A percentile compares a stretch with the other conserved stretches of the same genome.
Conservation (phyloP, 2,797 vertebrate species). For the Centropyge bicolor region DNA sequence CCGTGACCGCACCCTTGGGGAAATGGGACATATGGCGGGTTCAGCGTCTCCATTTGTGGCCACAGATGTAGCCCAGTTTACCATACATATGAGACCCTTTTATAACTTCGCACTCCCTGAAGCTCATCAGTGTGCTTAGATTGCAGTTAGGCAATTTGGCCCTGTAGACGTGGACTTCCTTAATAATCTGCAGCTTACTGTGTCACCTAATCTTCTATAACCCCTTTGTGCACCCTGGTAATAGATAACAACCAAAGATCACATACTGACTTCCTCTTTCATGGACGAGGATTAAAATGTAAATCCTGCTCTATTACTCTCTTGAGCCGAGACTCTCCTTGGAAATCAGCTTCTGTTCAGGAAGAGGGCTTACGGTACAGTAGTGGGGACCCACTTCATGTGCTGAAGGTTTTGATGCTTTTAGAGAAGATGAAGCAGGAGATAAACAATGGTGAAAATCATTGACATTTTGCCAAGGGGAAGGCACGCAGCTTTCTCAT, state of each 20-base stretch:
- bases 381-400: neutral
- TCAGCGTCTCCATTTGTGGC: conserved; percentile 43
- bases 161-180: conserved; percentile 30
- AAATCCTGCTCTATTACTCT: conserved; percentile 59
- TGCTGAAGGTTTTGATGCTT: conserved; percentile 10
- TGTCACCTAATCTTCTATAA: conserved; percentile 53
- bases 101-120: conserved; percentile 30
- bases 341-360: conserved; percentile 40
- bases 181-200: conserved; percentile 51
- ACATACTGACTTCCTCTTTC: conserved; percentile 48
- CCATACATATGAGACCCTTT: conserved; percentile 41
- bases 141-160: conserved; percentile 35
- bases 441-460: conserved; percentile 14
- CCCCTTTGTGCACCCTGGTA: conserved; percentile 40
- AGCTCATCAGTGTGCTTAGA: conserved; percentile 17
- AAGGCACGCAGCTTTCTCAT: conserved; percentile 22
- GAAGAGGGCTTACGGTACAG: conserved; percentile 17
- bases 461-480: neutral
- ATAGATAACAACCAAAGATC: conserved; percentile 54
- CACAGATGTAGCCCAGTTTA: conserved; percentile 62
- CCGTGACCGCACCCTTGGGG: conserved; percentile 53
- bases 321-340: conserved; percentile 24
- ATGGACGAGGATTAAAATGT: conserved; percentile 58
- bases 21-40: conserved; percentile 58
- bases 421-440: conserved; percentile 9